Percentiles rank a stretch among this genome's conserved stretches.
Conservation (phyloP, 1,140 invertebrate species). For the Sweltsa coloradensis region DNA sequence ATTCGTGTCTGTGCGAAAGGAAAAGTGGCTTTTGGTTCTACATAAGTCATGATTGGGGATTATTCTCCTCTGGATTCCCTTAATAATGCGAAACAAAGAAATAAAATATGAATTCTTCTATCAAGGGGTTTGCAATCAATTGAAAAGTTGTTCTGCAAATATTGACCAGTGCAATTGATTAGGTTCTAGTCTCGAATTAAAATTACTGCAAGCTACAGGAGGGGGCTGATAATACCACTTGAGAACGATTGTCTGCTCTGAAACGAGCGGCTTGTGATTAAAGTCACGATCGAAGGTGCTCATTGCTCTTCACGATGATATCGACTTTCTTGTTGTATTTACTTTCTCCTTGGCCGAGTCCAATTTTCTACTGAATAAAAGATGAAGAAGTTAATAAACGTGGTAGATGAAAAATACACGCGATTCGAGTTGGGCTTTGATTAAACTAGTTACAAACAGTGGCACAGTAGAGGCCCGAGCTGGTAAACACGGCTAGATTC, state of each 20-base stretch:
- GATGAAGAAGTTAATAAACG: conserved; percentile 31
- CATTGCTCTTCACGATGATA: conserved; percentile 2
- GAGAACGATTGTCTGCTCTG: background rate
- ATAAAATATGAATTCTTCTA: too few relatives aligned
- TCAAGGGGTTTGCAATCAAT: too few relatives aligned
- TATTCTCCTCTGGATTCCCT: background rate
- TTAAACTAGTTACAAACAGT: conserved; percentile 16
- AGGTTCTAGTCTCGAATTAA: background rate
- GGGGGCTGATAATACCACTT: background rate
- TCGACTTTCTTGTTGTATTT: conserved; percentile 22
- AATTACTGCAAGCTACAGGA: background rate
- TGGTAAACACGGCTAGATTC: conserved; percentile 12
- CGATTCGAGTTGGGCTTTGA: conserved; percentile 14
- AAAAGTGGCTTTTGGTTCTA: background rate
- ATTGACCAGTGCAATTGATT: background rate
- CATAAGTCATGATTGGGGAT: background rate
- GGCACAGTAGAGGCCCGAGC: background rate
- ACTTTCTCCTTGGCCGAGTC: conserved; percentile 26
- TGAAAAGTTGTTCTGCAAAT: background rate
- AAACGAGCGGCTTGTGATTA: background rate
- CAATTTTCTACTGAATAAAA: conserved; percentile 31
- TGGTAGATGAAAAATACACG: conserved; percentile 16
- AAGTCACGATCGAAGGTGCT: background rate
- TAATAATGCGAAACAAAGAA: too few relatives aligned
- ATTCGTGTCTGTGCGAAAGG: background rate